Percentiles rank a stretch among this genome's conserved stretches.
phyloP scores from a whole-genome alignment of 2,888 invertebrate genomes.

The Salticus scenicus region DNA sequence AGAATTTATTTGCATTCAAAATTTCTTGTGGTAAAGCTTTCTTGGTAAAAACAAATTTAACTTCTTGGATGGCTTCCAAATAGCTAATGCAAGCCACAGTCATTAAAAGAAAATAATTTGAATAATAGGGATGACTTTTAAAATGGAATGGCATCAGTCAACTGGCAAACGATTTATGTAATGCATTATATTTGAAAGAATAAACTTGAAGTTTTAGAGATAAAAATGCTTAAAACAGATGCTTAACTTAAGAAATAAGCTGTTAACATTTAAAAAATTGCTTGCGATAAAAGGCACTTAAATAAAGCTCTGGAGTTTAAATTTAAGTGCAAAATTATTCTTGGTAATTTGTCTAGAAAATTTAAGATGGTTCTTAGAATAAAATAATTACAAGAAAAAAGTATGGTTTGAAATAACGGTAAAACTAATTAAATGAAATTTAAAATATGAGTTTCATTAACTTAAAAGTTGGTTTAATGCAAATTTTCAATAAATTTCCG shows the following conservation, averaged over 20 bases:
- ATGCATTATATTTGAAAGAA: neutral
- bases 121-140: slow-evolving; percentile 1
- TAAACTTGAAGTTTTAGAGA: neutral
- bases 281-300: neutral
- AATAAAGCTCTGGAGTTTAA: neutral
- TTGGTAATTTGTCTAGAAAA: neutral
- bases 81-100: neutral
- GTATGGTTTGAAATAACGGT: too few relatives aligned
- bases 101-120: slow-evolving; percentile 4
- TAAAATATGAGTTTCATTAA: too few relatives aligned
- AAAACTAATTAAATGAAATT: too few relatives aligned
- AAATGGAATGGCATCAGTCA: slow-evolving; percentile 1
- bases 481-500: too few relatives aligned
- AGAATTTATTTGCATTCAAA: neutral
- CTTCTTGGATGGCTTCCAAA: neutral
- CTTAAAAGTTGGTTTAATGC: too few relatives aligned
- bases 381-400: too few relatives aligned
- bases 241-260: neutral
- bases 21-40: neutral
- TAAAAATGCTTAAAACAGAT: neutral
- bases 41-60: neutral
- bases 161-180: neutral
- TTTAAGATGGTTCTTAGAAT: too few relatives aligned
- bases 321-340: neutral
- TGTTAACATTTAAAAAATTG: neutral